phyloP scores from a whole-genome alignment of 1,140 invertebrate species.

The Eurosta solidaginis region DNA sequence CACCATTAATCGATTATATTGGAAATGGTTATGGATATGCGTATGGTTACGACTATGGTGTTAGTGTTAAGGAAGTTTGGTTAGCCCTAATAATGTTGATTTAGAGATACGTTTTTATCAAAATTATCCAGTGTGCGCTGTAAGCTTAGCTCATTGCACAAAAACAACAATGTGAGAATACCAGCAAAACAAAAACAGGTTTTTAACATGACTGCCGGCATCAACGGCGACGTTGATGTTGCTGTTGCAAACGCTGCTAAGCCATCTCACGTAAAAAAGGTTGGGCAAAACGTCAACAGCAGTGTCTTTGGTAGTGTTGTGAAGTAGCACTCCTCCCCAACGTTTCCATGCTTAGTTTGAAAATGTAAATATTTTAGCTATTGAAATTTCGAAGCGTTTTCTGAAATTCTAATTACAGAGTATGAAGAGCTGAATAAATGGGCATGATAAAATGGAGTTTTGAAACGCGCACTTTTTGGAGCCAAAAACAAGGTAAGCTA shows the following conservation, averaged over 20 bases:
- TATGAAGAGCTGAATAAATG: neutral
- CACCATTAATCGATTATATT: no score
- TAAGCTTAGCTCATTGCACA: no score
- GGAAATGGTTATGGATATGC: no score
- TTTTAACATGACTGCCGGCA: no score
- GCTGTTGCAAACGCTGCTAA: neutral
- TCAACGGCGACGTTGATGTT: neutral
- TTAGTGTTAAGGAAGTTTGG: no score
- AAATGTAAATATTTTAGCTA: neutral
- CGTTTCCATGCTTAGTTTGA: neutral
- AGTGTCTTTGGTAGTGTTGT: no score
- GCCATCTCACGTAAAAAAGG: neutral
- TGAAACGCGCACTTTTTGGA: neutral
- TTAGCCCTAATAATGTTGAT: no score
- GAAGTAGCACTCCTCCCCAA: neutral
- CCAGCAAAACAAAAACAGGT: slow-evolving; percentile 20
- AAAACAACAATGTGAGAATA: neutral
- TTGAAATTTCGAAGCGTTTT: neutral
- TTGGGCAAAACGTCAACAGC: neutral
- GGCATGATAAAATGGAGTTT: neutral
- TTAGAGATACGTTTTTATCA: no score
- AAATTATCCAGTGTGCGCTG: no score
- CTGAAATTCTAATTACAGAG: neutral
- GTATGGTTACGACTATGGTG: no score
- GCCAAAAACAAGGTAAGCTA: neutral